Conservation (phyloP, 2,888 invertebrate genomes). For the Apamea anceps region DNA sequence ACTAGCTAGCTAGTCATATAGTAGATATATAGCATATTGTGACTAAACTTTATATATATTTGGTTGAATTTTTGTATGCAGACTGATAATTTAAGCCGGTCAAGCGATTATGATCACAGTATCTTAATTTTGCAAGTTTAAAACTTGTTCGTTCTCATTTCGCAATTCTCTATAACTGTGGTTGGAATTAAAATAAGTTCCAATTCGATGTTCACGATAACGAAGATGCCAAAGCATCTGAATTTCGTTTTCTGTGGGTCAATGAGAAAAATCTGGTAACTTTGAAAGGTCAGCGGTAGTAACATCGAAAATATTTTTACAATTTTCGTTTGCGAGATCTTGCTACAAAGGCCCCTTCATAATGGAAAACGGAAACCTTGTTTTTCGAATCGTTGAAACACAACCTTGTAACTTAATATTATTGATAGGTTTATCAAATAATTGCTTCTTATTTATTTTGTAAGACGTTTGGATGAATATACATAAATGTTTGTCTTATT, state of each 20-base stretch:
- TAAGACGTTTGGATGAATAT: not conserved
- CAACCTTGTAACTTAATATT: slow-evolving; percentile 6
- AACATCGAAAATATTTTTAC: slow-evolving; percentile 30
- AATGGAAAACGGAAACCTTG: slow-evolving; percentile 27
- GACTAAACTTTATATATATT: no score
- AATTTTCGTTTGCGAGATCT: slow-evolving; percentile 32
- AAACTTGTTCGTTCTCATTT: slow-evolving; percentile 7
- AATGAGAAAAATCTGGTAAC: slow-evolving; percentile 25
- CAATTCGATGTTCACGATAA: slow-evolving; percentile 26
- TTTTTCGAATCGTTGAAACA: slow-evolving; percentile 5
- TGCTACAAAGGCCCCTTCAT: slow-evolving; percentile 8
- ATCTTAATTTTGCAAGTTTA: not conserved
- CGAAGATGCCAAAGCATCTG: slow-evolving; percentile 26
- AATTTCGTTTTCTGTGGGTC: slow-evolving; percentile 23
- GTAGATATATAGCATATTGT: no score
- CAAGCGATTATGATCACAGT: not conserved
- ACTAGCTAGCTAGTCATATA: no score
- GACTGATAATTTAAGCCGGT: not conserved
- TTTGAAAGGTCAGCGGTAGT: slow-evolving; percentile 23
- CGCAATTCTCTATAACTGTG: not conserved
- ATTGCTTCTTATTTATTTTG: slow-evolving; percentile 28
- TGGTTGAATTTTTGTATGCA: no score
- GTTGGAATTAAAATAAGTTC: not conserved
- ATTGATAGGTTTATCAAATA: not conserved
- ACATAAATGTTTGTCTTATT: not conserved